Conservation (phyloP, 1,140 invertebrate genomes). For the Oryctes rhinoceros region DNA sequence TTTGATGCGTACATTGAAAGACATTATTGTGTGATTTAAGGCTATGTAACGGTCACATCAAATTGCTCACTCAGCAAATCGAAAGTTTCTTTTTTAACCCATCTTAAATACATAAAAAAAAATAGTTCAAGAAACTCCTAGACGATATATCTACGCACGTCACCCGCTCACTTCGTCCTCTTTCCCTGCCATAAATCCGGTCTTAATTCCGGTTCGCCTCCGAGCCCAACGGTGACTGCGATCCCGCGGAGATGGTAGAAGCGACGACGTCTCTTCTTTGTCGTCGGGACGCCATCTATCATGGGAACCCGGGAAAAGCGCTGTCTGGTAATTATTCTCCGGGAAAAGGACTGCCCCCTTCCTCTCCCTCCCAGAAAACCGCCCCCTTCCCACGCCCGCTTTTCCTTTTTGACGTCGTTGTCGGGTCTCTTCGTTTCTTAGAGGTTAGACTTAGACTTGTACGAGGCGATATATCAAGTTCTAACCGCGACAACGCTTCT, state of each 20-base stretch:
- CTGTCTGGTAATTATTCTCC: slow-evolving; percentile 3
- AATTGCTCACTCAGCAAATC: too few species aligned
- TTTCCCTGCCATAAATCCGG: slow-evolving; percentile 6
- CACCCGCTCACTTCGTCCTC: not conserved
- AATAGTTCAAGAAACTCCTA: not conserved
- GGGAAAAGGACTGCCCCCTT: not conserved
- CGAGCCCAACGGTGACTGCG: not conserved
- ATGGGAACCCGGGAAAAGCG: not conserved
- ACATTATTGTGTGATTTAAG: too few species aligned
- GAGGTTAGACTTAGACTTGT: not conserved
- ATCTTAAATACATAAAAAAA: not conserved
- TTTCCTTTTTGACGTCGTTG: too few species aligned
- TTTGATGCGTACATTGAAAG: too few species aligned
- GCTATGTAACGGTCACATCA: too few species aligned
- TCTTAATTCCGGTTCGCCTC: slow-evolving; percentile 17
- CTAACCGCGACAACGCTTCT: not conserved
- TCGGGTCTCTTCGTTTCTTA: too few species aligned
- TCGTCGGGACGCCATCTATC: slow-evolving; percentile 12
- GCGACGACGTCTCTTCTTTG: slow-evolving; percentile 15
- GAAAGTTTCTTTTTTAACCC: slow-evolving; percentile 46
- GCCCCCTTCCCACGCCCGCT: not conserved
- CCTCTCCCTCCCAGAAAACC: not conserved
- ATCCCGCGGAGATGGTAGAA: not conserved
- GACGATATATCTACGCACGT: not conserved
- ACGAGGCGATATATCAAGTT: not conserved